phyloP scores from a whole-genome alignment of 2,113 vertebrate species.

The Callocephalon fimbriatum region DNA sequence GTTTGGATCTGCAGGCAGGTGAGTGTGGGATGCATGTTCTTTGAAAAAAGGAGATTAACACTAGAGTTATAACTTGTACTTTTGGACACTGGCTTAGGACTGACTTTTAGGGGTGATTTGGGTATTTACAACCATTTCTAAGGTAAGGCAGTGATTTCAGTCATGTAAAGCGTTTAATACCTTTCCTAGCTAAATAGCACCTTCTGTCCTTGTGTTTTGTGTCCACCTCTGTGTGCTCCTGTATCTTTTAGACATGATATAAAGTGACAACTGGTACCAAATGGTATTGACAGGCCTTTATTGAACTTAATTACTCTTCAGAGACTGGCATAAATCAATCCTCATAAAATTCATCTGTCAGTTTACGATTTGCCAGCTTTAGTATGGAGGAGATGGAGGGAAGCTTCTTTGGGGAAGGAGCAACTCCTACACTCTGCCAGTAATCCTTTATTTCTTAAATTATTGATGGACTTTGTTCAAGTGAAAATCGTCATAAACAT shows the following conservation, averaged over 20 bases:
- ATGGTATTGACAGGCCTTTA: constrained; percentile 8
- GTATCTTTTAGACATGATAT: not conserved
- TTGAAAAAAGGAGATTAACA: not conserved
- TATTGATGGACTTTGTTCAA: not conserved
- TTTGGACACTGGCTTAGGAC: not conserved
- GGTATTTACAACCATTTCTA: not conserved
- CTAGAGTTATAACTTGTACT: not conserved
- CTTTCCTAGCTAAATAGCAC: not conserved
- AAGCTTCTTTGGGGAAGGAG: not conserved
- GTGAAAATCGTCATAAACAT: not conserved
- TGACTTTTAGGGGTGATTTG: not conserved
- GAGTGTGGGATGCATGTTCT: fast-evolving
- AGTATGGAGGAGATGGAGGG: not conserved
- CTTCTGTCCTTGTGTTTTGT: not conserved
- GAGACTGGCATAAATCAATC: constrained; percentile 22
- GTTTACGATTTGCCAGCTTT: not conserved
- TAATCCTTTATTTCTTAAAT: not conserved
- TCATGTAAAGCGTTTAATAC: not conserved
- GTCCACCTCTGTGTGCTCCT: not conserved
- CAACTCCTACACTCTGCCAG: not conserved
- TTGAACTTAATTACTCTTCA: constrained; percentile 54
- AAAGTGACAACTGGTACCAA: constrained; percentile 20
- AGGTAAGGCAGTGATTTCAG: not conserved
- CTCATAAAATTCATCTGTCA: not conserved
- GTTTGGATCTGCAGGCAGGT: not conserved